phyloP scores from a whole-genome alignment of 1,140 invertebrate species.

The Drosophila parvula region DNA sequence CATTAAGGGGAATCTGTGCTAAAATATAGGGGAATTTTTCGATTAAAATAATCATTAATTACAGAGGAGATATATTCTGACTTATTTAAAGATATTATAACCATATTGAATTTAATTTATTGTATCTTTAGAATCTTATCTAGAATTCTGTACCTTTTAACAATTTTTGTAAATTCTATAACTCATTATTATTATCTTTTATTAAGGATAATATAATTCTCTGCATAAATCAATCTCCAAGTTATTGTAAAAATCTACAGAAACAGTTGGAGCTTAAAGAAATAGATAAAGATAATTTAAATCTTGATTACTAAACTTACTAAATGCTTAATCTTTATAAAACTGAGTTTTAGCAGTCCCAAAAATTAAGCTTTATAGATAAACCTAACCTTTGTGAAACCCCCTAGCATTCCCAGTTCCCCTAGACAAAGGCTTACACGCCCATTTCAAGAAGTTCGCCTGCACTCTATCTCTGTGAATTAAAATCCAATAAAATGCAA shows the following conservation, averaged over 20 bases:
- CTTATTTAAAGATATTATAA: neutral
- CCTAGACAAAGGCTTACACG: slow-evolving; percentile 1
- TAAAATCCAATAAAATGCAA: slow-evolving; percentile 10
- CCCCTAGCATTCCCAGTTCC: neutral
- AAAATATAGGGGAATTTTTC: neutral
- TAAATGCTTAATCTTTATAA: too few species aligned
- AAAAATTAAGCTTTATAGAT: neutral
- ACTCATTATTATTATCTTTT: too few species aligned
- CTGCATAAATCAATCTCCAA: too few species aligned
- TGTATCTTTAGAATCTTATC: too few species aligned
- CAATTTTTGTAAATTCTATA: too few species aligned
- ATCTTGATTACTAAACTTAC: too few species aligned
- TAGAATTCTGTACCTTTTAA: too few species aligned
- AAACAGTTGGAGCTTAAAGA: too few species aligned
- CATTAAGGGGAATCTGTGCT: neutral
- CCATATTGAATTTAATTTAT: neutral
- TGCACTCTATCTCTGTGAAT: neutral
- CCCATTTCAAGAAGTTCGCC: neutral
- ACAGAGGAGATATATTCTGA: neutral
- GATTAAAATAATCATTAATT: neutral
- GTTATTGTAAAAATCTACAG: too few species aligned
- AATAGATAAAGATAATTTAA: too few species aligned
- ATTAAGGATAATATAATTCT: too few species aligned
- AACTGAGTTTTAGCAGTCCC: neutral
- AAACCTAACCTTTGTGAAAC: neutral